Evolutionary conservation across 2,113 vertebrate genomes (phyloP).

Genomic region (Myiagra hebetior): DNA sequence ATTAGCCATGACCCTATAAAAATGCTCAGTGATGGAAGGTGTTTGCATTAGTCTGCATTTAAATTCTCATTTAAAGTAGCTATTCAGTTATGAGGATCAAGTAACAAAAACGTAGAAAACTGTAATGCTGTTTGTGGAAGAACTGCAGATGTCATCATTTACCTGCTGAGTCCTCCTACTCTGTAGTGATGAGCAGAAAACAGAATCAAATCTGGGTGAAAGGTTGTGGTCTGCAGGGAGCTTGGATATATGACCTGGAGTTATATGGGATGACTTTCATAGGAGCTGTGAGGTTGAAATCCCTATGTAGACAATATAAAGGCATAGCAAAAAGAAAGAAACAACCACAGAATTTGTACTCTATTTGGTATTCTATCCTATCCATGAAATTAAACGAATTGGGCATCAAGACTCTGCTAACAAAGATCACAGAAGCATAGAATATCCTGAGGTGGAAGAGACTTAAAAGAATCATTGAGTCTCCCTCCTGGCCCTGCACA

Average conservation of each 20-base stretch:
- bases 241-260: neutral
- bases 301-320: neutral
- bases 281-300: neutral
- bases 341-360: neutral
- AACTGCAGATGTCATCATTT: neutral
- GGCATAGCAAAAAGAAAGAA: neutral
- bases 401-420: neutral
- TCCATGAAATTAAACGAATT: neutral
- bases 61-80: neutral
- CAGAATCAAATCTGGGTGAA: neutral
- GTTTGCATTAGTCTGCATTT: neutral
- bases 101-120: accelerated
- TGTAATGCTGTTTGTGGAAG: neutral
- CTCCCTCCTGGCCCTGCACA: no score
- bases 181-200: neutral
- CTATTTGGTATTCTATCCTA: neutral
- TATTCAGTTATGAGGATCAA: neutral
- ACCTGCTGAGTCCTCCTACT: accelerated
- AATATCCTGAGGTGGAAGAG: neutral
- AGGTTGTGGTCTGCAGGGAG: neutral
- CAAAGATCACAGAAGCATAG: neutral
- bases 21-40: neutral
- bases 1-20: neutral
- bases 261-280: neutral
- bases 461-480: neutral